These are phyloP conservation scores for Dipodomys stephensi DNA, from an alignment of 2,113 vertebrate species.

Conservation along the genomic window DNA sequence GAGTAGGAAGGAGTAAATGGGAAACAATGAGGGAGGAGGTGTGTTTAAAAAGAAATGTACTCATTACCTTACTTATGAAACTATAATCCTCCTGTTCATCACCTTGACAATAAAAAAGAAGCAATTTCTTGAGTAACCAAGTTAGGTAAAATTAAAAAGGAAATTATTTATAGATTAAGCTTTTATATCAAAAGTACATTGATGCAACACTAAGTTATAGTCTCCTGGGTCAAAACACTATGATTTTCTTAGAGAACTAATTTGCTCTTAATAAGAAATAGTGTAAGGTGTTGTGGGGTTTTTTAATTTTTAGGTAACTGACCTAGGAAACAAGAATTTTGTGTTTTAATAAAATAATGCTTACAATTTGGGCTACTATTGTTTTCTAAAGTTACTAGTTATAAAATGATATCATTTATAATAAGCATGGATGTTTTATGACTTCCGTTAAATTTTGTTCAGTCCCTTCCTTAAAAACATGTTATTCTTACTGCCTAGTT, in stretches of 20 bases:
- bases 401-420: slow-evolving; percentile 24
- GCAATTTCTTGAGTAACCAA: not conserved
- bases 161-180: not conserved
- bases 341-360: not conserved
- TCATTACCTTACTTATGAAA: no score
- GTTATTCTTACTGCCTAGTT: not conserved
- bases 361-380: not conserved
- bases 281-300: not conserved
- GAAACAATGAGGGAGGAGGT: no score
- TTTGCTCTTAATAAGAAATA: not conserved
- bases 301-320: not conserved
- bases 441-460: not conserved
- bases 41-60: no score
- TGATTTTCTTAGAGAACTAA: not conserved
- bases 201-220: not conserved
- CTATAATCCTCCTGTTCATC: no score
- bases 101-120: not conserved
- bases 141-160: not conserved
- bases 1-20: no score
- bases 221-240: not conserved
- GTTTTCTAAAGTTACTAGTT: not conserved
- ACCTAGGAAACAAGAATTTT: no score
- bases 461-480: not conserved
- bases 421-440: not conserved
- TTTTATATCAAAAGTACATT: not conserved